Base-by-base conservation (phyloP, 2,888 invertebrate species). In the Chorisops tibialis region DNA sequence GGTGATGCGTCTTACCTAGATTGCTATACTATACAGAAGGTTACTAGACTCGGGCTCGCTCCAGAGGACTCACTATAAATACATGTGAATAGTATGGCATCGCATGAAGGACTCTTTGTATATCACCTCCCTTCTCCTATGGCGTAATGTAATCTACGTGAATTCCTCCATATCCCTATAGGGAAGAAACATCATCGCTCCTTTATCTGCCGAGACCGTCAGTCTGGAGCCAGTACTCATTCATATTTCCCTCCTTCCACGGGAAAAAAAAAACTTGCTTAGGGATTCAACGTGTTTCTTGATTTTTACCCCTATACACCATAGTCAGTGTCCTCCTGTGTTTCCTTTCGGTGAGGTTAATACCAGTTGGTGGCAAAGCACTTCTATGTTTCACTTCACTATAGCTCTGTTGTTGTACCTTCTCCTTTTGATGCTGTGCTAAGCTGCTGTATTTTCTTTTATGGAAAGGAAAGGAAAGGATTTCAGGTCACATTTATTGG, bases 221-320 rank as follows among this genome's bases (percentile, higher is more conserved):
- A 64, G 66, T 64, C 66, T 66, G 66, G 66, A 63, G 66, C 66
- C 66, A 66, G 63, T 64, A 63, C 63, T 66, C 64, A 64, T 64
- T 66, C 64, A 64, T 64, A 63, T 66, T 66, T 63, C 56, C 49
- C 61, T 50, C 59, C 45, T 43, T 61, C 16, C 48, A 16, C 18
- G n/a, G n/a, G n/a, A n/a, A n/a, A n/a, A n/a, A n/a, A n/a, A 38
- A 52, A 48, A 30, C 41, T 30, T 47, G 54, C 39, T 43, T 45
- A 39, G 45, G 59, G 52, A 61, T 62, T 62, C 64, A 66, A 66
- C 64, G 66, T 66, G 64, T 66, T 66, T 64, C 64, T 63, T 66
- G 64, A 64, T 63, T 66, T 64, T 66, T 64, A 63, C 64, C 61
- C 62, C 41, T 41, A 56, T 43, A 43, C 30, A 14, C 56, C 56